Evolutionary conservation across 2,797 vertebrate species (phyloP).

Genomic region (Sitta carolinensis): DNA sequence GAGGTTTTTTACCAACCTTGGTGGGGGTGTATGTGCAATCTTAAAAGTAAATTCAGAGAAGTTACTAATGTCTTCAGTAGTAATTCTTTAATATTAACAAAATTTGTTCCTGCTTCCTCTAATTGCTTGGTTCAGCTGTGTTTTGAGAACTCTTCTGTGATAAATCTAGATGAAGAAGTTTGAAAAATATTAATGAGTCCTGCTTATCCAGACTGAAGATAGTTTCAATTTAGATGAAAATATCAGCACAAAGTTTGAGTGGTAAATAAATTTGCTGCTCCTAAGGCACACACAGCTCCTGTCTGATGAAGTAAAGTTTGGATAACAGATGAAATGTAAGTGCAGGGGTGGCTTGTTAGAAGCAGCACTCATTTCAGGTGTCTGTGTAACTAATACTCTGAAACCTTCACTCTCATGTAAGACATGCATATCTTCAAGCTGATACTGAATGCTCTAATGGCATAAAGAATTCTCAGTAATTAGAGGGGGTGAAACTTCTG

Average conservation of each 20-base stretch:
- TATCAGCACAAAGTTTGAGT: neutral
- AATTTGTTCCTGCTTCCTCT: neutral
- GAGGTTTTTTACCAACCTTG: neutral
- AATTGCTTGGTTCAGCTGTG: neutral
- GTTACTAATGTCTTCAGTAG: neutral
- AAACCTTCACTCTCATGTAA: neutral
- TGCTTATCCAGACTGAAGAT: neutral
- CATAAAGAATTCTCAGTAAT: neutral
- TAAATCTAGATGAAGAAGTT: neutral
- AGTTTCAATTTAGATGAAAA: neutral
- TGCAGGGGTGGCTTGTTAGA: neutral
- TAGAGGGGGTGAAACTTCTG: neutral
- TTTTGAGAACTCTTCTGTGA: neutral
- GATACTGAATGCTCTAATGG: neutral
- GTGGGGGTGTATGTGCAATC: neutral
- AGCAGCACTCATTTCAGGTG: neutral
- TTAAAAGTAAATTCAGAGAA: neutral
- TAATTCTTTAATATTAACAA: neutral
- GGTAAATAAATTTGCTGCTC: neutral
- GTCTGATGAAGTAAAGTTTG: neutral
- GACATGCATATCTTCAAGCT: neutral
- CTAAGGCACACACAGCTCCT: neutral
- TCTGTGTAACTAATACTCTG: neutral
- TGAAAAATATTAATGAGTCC: neutral
- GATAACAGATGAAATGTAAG: neutral